Evolutionary conservation across 64 coral and sea anemone genomes (phyloP).

Genomic region (Montipora sp.): DNA sequence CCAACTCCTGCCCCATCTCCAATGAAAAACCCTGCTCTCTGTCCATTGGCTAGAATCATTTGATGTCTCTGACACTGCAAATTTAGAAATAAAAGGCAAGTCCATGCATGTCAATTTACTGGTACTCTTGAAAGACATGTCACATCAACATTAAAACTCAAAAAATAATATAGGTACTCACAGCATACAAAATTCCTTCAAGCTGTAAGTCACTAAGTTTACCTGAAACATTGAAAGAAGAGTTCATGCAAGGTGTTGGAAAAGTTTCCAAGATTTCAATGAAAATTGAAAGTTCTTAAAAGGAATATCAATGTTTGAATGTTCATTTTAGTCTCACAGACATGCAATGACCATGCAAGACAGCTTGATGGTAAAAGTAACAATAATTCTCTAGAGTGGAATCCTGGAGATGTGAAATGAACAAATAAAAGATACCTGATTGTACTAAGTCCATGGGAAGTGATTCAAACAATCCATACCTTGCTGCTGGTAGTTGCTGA

Average conservation of each 20-base stretch:
- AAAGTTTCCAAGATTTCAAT: no score
- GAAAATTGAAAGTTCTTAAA: no score
- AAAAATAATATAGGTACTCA: constrained; percentile 24
- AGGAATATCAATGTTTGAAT: no score
- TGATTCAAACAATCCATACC: constrained; percentile 78
- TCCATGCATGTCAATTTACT: no score
- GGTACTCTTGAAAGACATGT: no score
- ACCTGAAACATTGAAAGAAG: constrained; percentile 25
- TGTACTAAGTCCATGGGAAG: constrained; percentile 62
- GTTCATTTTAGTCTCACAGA: no score
- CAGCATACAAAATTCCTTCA: constrained; percentile 90
- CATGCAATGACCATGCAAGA: no score
- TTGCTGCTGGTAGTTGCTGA: constrained; percentile 69
- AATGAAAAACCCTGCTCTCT: constrained; percentile 97
- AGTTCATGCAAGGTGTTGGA: background rate
- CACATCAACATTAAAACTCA: no score
- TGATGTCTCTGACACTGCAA: constrained; percentile 96
- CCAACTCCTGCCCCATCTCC: constrained; percentile 99
- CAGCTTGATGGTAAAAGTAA: no score
- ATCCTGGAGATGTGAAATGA: no score
- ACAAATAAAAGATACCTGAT: background rate
- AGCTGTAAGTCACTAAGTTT: constrained; percentile 98
- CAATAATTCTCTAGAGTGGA: no score
- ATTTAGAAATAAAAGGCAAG: background rate
- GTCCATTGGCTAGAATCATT: constrained; percentile 81